Evolutionary conservation across 2,888 invertebrate species (phyloP).

Genomic region (Cyaniris semiargus): DNA sequence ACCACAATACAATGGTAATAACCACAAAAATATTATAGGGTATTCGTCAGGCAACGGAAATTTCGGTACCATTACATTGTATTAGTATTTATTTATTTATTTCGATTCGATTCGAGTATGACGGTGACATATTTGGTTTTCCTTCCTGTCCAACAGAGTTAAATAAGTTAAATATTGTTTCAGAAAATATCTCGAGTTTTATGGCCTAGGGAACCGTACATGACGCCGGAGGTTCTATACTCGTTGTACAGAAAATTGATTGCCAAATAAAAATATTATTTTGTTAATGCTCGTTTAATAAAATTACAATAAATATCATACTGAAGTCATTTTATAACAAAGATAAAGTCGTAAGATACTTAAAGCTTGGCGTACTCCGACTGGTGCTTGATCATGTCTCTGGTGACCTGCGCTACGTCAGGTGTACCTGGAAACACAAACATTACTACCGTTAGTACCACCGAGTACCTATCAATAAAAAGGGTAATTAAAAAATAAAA

Average conservation of each 20-base stretch:
- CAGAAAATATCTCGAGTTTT: slow-evolving; percentile 70
- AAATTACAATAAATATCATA: slow-evolving; percentile 25
- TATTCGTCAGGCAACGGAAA: not conserved
- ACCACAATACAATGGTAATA: not conserved
- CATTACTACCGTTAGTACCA: not conserved
- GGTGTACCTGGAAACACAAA: slow-evolving; percentile 82
- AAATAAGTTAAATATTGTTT: slow-evolving; percentile 45
- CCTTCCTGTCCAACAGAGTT: not conserved
- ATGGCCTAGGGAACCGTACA: slow-evolving; percentile 65
- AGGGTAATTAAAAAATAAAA: no score
- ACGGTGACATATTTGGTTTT: not conserved
- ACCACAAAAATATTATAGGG: no score
- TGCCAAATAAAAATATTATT: slow-evolving; percentile 50
- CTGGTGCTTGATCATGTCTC: slow-evolving; percentile 86
- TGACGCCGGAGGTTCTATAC: slow-evolving; percentile 66
- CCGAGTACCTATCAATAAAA: not conserved
- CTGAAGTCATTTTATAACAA: not conserved
- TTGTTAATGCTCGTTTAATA: not conserved
- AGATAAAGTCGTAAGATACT: not conserved
- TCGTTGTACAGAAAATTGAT: slow-evolving; percentile 67
- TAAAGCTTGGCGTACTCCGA: slow-evolving; percentile 74
- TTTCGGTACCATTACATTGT: not conserved
- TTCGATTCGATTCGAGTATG: no score
- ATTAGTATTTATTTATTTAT: no score
- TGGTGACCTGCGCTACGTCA: slow-evolving; percentile 80